A percentile compares a stretch with the other conserved stretches of the same genome.
These are phyloP conservation scores for Loxodonta africana DNA, from an alignment of 2,113 vertebrate genomes.

Conservation along the genomic window DNA sequence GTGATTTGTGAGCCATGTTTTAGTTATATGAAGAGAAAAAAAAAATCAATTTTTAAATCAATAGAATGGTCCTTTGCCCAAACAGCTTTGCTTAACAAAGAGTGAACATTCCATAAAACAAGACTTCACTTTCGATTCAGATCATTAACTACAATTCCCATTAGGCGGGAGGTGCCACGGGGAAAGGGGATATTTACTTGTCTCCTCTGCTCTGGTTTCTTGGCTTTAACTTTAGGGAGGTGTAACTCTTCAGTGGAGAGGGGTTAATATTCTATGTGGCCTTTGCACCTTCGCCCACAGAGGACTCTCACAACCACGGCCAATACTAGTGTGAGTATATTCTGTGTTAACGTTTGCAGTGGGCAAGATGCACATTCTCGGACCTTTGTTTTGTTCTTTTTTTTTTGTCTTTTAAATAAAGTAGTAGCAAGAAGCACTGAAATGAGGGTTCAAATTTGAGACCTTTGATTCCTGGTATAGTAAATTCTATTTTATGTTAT, in stretches of 20 bases:
- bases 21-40: slow-evolving; percentile 79
- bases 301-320: background rate
- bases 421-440: background rate
- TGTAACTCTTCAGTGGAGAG: slow-evolving; percentile 29
- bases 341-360: background rate
- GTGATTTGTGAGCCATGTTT: slow-evolving; percentile 84
- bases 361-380: background rate
- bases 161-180: slow-evolving; percentile 83
- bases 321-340: background rate
- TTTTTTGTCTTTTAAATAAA: background rate
- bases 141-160: slow-evolving; percentile 87
- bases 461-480: background rate
- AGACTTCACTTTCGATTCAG: slow-evolving; percentile 86
- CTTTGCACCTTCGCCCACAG: background rate
- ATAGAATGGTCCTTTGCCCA: slow-evolving; percentile 86
- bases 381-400: background rate
- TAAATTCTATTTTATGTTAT: background rate
- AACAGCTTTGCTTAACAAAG: slow-evolving; percentile 89
- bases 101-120: slow-evolving; percentile 88
- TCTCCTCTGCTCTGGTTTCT: slow-evolving; percentile 83
- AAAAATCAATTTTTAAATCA: slow-evolving; percentile 87
- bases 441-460: background rate
- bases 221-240: slow-evolving; percentile 80
- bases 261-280: background rate
- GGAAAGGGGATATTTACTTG: slow-evolving; percentile 85